Percentiles rank a stretch among this genome's conserved stretches.
These are phyloP conservation scores for Andrena bucephala DNA, from an alignment of 2,888 invertebrate genomes.

Conservation along the genomic window DNA sequence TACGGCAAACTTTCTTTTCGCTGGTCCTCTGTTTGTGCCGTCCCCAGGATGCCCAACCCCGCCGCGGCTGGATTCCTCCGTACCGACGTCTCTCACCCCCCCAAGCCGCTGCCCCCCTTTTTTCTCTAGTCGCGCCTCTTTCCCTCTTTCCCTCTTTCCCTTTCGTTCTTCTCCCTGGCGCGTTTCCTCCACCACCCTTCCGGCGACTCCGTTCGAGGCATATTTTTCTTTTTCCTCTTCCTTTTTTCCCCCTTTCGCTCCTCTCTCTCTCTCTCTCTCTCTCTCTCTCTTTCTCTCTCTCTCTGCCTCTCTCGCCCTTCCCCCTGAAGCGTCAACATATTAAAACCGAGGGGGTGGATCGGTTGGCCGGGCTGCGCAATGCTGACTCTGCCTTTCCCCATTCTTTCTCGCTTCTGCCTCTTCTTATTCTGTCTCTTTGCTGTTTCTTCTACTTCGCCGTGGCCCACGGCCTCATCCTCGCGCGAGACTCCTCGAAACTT, in stretches of 20 bases:
- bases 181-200: constrained; percentile 53
- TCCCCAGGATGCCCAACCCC: constrained; percentile 73
- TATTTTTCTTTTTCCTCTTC: constrained; percentile 70
- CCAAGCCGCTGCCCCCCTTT: constrained; percentile 34
- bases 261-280: constrained; percentile 20
- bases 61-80: constrained; percentile 42
- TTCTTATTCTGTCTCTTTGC: constrained; percentile 37
- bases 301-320: constrained; percentile 63
- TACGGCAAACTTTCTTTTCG: constrained; percentile 82
- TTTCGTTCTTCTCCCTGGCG: constrained; percentile 57
- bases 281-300: constrained; percentile 32
- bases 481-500: constrained; percentile 32
- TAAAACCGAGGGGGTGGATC: constrained; percentile 75
- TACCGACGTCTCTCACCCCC: constrained; percentile 38
- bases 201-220: constrained; percentile 64
- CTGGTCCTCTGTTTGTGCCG: constrained; percentile 77
- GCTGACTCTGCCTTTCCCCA: constrained; percentile 79
- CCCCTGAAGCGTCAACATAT: constrained; percentile 81
- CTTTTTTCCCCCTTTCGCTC: constrained; percentile 33
- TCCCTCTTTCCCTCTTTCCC: constrained; percentile 33
- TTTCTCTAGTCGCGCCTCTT: constrained; percentile 38
- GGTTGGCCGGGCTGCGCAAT: constrained; percentile 75
- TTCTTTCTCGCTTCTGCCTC: constrained; percentile 50
- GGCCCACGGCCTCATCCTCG: constrained; percentile 25
- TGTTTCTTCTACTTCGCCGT: constrained; percentile 30